Percentiles rank a stretch among this genome's conserved stretches.
phyloP scores from a whole-genome alignment of 1,140 invertebrate genomes.

The Oscheius sp. region DNA sequence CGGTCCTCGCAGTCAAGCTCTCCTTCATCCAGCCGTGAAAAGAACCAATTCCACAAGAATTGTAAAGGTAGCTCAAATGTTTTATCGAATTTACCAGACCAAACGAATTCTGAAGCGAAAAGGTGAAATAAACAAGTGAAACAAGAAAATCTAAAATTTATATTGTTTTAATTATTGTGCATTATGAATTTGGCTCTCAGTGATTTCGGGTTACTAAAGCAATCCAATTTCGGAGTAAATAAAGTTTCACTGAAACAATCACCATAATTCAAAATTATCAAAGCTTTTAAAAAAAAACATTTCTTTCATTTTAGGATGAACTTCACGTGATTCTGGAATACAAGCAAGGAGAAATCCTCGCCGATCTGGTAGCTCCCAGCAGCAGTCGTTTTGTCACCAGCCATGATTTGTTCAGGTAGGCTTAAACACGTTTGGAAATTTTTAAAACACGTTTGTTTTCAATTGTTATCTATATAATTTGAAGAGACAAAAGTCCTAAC shows the following conservation, averaged over 20 bases:
- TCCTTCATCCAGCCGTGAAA: conserved; percentile 61
- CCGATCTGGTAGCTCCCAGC: conserved; percentile 58
- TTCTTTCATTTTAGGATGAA: conserved; percentile 63
- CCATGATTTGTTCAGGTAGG: conserved; percentile 63
- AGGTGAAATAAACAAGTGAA: too few relatives aligned
- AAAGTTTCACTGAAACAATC: too few relatives aligned
- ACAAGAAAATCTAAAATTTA: too few relatives aligned
- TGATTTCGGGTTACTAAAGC: too few relatives aligned
- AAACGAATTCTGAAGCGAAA: conserved; percentile 46
- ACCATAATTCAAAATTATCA: not conserved
- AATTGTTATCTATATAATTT: too few relatives aligned
- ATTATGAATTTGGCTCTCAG: too few relatives aligned
- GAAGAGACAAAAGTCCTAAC: too few relatives aligned
- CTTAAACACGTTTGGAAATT: conserved; percentile 33
- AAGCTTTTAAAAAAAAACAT: not conserved
- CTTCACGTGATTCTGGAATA: conserved; percentile 65
- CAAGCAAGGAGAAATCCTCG: conserved; percentile 62
- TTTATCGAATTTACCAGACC: too few relatives aligned
- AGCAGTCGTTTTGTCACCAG: conserved; percentile 65
- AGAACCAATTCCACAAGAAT: conserved; percentile 56
- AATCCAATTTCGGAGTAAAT: too few relatives aligned
- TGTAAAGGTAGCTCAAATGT: conserved; percentile 28
- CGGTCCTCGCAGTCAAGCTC: conserved; percentile 61
- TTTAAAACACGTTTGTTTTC: conserved; percentile 41
- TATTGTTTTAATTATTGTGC: too few relatives aligned